Evolutionary conservation across 2,797 vertebrate species (phyloP), one percentile per base, ranked within the genome.

Genomic region (Periophthalmus magnuspinnatus): DNA sequence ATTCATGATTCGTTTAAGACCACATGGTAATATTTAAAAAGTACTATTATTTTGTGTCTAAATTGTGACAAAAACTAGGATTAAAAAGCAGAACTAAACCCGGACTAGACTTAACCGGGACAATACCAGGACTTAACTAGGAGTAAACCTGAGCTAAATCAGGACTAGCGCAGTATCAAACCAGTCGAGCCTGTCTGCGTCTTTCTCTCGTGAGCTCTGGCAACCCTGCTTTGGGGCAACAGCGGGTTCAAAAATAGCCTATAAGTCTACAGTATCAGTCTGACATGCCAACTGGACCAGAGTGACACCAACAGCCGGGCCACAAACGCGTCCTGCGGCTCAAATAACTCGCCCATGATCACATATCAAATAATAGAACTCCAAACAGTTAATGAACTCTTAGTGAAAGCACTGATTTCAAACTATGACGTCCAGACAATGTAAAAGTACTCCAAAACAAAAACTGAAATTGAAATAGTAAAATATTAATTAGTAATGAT

Each of bases 221-320:
- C 55, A 24, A 28, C 55, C 55, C 55, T 0, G 14, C 55, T 57
- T 57, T 74, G 69, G 72, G 61, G 70, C 75, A 77, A 78, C 75
- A 77, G 78, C 76, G 70, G 47, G 75, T 88, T 91, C 92, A 95
- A 94, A 97, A 98, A 98, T 98, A 95, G 93, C 92, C 88, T 86
- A 69, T 81, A 90, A 71, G 83, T 91, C 88, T 86, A 83, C 86
- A 89, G 89, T 94, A 95, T 95, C 89, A 91, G 88, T 80, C 78
- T 76, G 80, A 85, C 92, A 92, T 87, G 91, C 88, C 86, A 92
- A 90, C 91, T 86, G 90, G 89, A 92, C 83, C 14, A 92, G 96
- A 98, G 85, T 94, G 96, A 96, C 95, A 93, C 89, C 82, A 93
- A 91, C 97, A 98, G 95, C 96, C 98, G 97, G 78, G 76, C 70